Conservation (phyloP, 1,140 invertebrate genomes). For the Halesus radiatus region DNA sequence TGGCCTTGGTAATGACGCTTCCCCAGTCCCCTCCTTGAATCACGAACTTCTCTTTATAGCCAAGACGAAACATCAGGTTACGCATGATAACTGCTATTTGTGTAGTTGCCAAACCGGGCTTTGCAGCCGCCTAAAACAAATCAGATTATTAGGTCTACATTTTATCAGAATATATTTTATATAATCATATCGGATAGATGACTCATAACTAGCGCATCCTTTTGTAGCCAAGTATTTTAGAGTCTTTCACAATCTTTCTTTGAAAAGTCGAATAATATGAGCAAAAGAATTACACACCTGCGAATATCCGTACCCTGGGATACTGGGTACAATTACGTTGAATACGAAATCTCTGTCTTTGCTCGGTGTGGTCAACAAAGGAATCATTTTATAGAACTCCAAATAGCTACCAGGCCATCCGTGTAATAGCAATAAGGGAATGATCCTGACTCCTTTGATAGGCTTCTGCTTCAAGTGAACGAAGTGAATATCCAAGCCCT, state of each 20-base stretch:
- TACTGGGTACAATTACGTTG: slow-evolving; percentile 84
- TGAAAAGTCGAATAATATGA: neutral
- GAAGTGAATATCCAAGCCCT: slow-evolving; percentile 83
- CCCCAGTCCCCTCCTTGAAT: slow-evolving; percentile 92
- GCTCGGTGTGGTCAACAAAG: slow-evolving; percentile 74
- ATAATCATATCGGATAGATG: too few relatives aligned
- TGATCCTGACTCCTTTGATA: slow-evolving; percentile 64
- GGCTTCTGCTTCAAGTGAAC: slow-evolving; percentile 68
- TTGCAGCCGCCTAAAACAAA: slow-evolving; percentile 67
- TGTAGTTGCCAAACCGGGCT: slow-evolving; percentile 74
- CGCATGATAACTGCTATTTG: slow-evolving; percentile 82
- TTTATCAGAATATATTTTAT: too few relatives aligned
- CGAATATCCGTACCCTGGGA: slow-evolving; percentile 91
- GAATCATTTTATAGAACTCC: slow-evolving; percentile 88
- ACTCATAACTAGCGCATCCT: too few relatives aligned
- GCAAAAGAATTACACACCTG: slow-evolving; percentile 66
- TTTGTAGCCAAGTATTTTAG: too few relatives aligned
- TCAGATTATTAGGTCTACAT: too few relatives aligned
- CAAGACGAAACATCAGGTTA: slow-evolving; percentile 87
- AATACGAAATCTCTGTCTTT: slow-evolving; percentile 77
- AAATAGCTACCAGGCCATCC: slow-evolving; percentile 94
- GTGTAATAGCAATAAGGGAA: slow-evolving; percentile 84
- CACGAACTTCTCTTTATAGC: slow-evolving; percentile 79
- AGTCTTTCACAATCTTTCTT: too few relatives aligned
- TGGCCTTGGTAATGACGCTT: slow-evolving; percentile 70